A percentile compares a stretch with the other conserved stretches of the same genome.
phyloP scores from a whole-genome alignment of 1,140 invertebrate species.

The Meloidogyne hapla region DNA sequence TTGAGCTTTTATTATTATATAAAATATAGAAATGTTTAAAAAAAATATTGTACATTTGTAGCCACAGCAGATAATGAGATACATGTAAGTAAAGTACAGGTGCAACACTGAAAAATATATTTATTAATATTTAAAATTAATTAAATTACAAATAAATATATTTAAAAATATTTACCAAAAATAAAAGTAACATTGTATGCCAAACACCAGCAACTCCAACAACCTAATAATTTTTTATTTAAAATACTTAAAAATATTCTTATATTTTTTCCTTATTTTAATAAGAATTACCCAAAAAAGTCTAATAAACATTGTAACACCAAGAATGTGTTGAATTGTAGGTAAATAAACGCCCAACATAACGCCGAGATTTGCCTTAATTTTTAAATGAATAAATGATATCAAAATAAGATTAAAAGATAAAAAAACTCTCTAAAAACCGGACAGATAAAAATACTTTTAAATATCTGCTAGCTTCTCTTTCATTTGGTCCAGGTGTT shows the following conservation, averaged over 20 bases:
- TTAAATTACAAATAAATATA: no score
- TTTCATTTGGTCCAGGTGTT: constrained; percentile 28
- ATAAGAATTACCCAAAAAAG: constrained; percentile 63
- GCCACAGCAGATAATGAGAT: constrained; percentile 99
- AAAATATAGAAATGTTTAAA: not conserved
- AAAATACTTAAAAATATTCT: no score
- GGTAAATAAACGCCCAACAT: constrained; percentile 64
- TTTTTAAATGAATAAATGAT: constrained; percentile 38
- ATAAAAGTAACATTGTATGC: constrained; percentile 50
- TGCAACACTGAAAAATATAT: constrained; percentile 46
- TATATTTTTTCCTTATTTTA: not conserved
- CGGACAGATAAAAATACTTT: not conserved
- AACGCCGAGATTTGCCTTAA: constrained; percentile 61
- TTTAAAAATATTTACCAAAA: constrained; percentile 26
- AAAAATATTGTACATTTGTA: constrained; percentile 79
- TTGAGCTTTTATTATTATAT: not conserved
- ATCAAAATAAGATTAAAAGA: not conserved
- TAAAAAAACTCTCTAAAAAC: not conserved
- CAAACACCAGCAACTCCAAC: constrained; percentile 54
- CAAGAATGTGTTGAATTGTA: constrained; percentile 63
- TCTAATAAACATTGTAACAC: constrained; percentile 64
- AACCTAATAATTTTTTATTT: constrained; percentile 14
- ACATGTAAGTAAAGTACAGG: constrained; percentile 84
- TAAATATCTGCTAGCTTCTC: constrained; percentile 10
- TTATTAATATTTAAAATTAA: no score